Evolutionary conservation across 2,113 vertebrate genomes (phyloP), one percentile per base, ranked within the genome.

Genomic region (Herpetotheres cachinnans): DNA sequence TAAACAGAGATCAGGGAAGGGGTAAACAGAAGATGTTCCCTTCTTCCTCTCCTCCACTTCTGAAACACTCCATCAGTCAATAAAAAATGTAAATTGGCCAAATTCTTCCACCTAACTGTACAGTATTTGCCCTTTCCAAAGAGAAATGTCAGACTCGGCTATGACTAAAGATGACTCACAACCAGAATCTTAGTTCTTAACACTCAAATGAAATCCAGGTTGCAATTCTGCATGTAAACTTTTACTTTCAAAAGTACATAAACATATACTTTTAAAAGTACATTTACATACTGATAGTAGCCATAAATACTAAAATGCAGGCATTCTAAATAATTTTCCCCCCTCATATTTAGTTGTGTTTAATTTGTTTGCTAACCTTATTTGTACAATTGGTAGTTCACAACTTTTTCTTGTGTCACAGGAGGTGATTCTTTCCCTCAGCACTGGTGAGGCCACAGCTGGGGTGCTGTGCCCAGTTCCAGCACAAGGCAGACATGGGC

Each of bases 331-430:
- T 2, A 18, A 7, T 2, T 47, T 10, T 7, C 3, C 32, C 32
- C n/a, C 11, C 40, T 42, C 0, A 0, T 11, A 5, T 44, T 71
- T 3, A 22, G 25, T 18, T 12, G 2, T 2, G 6, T 63, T 84
- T 47, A 15, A 77, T 30, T 59, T 69, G 7, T 29, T 82, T 74
- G n/a, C n/a, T 46, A 11, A 9, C 58, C 25, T 55, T 16, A 7
- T 34, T 34, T 19, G 25, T 16, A 3, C 2, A 7, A 47, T n/a
- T 5, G 54, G 40, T 0, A 13, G 17, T 13, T 66, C 34, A 32
- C 56, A 56, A 2, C 13, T 32, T 44, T 16, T 36, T n/a, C 50
- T 3, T 0, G 4, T 16, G 52, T 18, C 54, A 9, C 6, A 7
- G 56, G 36, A 38, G n/a, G 32, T 0, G 36, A 38, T 6, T 70